Percentiles rank a stretch among this genome's conserved stretches.
Evolutionary conservation across 1,140 invertebrate species (phyloP).

Genomic region (Gryon sp.): DNA sequence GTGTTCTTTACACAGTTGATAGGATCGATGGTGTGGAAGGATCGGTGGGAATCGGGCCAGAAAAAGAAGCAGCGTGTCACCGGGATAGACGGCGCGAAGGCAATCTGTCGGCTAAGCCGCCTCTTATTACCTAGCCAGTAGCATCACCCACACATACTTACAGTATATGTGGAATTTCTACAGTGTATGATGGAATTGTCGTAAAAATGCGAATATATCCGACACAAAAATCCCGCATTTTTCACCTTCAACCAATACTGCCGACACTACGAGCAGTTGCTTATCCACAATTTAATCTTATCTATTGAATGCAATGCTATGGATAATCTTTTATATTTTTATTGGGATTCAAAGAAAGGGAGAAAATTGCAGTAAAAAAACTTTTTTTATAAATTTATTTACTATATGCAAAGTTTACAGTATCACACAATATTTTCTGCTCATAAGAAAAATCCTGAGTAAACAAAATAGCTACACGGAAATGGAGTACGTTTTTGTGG

Average conservation of each 20-base stretch:
- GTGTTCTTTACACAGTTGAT: slow-evolving; percentile 31
- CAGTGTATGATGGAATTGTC: slow-evolving; percentile 51
- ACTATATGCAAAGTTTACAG: too few species aligned
- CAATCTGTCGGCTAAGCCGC: slow-evolving; percentile 61
- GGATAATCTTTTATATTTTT: too few species aligned
- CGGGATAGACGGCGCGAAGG: slow-evolving; percentile 40
- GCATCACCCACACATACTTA: slow-evolving; percentile 43
- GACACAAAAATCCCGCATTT: slow-evolving; percentile 42
- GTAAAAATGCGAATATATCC: slow-evolving; percentile 51
- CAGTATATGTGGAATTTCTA: too few species aligned
- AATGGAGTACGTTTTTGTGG: too few species aligned
- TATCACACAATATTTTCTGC: too few species aligned
- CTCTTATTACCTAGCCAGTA: slow-evolving; percentile 60
- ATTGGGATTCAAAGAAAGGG: too few species aligned
- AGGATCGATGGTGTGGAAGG: slow-evolving; percentile 42
- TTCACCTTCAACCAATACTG: slow-evolving; percentile 27
- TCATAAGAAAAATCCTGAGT: too few species aligned
- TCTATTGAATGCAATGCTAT: too few species aligned
- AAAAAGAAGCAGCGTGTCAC: slow-evolving; percentile 43
- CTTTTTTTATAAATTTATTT: too few species aligned
- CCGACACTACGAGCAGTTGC: too few species aligned
- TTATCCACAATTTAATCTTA: slow-evolving; percentile 8
- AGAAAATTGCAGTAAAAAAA: too few species aligned
- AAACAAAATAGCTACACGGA: too few species aligned
- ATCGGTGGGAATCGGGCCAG: slow-evolving; percentile 48